Conservation (phyloP, 2,888 invertebrate species). For the Dolichopus griseipennis region DNA sequence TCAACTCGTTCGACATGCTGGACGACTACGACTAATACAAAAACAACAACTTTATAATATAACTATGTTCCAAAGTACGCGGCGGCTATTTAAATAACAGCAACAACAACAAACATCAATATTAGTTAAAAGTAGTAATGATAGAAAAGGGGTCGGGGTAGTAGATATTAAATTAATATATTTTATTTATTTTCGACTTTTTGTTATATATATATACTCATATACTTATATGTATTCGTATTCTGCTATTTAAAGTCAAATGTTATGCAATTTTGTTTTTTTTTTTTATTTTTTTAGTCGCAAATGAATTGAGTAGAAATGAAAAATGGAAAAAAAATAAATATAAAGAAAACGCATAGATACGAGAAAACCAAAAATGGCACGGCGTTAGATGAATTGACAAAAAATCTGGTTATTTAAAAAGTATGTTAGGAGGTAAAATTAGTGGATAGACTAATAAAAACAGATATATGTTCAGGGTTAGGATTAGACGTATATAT, state of each 20-base stretch:
- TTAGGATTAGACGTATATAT: too few relatives aligned
- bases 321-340: neutral
- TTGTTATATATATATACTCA: too few relatives aligned
- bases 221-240: neutral
- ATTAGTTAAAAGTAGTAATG: neutral
- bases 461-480: too few relatives aligned
- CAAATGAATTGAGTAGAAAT: neutral
- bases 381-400: neutral
- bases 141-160: neutral
- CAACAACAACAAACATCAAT: neutral
- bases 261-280: neutral
- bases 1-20: constrained; percentile 6
- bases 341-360: neutral
- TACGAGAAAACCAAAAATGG: neutral
- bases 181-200: neutral
- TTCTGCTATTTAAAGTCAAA: constrained; percentile 1
- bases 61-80: neutral
- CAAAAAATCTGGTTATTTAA: neutral
- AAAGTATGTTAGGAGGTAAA: too few relatives aligned
- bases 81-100: neutral
- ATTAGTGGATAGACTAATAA: too few relatives aligned
- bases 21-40: neutral
- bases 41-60: neutral
- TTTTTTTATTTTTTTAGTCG: neutral
- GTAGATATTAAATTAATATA: neutral